Evolutionary conservation across 2,888 invertebrate species (phyloP).

Genomic region (Chymomyza amoena): DNA sequence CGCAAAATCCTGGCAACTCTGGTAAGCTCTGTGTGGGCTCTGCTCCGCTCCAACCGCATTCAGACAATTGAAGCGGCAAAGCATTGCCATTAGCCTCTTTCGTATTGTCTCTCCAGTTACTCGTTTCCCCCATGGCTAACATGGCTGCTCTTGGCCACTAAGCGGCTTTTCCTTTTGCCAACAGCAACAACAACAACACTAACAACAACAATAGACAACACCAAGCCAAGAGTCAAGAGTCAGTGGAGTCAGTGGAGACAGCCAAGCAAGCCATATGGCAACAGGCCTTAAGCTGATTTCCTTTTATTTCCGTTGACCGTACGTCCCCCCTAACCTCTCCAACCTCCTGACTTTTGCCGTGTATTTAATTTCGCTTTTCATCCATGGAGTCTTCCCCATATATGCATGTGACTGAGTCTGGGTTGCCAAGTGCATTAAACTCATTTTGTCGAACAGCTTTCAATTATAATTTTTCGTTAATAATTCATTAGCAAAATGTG

Average conservation of each 20-base stretch:
- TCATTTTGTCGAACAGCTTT: conserved; percentile 72
- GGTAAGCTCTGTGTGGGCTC: neutral
- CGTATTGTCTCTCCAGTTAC: neutral
- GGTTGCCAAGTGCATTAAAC: conserved; percentile 61
- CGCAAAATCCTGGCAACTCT: conserved; percentile 38
- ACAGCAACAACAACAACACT: neutral
- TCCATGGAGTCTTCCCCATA: neutral
- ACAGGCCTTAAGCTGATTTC: conserved; percentile 59
- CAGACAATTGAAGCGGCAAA: conserved; percentile 1
- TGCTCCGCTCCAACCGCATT: neutral
- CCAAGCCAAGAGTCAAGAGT: conserved; percentile 39
- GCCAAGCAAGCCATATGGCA: neutral
- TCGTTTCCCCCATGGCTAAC: neutral
- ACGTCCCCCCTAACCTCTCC: neutral
- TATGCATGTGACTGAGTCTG: neutral
- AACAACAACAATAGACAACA: neutral
- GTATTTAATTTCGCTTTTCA: conserved; percentile 7
- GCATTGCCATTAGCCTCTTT: neutral
- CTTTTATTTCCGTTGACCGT: conserved; percentile 46
- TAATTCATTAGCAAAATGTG: conserved; percentile 76
- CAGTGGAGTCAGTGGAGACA: neutral
- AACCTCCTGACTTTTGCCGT: conserved; percentile 5
- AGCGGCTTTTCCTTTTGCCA: conserved; percentile 47
- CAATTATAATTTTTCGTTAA: conserved; percentile 76
- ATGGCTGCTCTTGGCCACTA: conserved; percentile 33